Base-by-base conservation (phyloP, 2,113 vertebrate genomes). In the Psittacula cyanocephala region DNA sequence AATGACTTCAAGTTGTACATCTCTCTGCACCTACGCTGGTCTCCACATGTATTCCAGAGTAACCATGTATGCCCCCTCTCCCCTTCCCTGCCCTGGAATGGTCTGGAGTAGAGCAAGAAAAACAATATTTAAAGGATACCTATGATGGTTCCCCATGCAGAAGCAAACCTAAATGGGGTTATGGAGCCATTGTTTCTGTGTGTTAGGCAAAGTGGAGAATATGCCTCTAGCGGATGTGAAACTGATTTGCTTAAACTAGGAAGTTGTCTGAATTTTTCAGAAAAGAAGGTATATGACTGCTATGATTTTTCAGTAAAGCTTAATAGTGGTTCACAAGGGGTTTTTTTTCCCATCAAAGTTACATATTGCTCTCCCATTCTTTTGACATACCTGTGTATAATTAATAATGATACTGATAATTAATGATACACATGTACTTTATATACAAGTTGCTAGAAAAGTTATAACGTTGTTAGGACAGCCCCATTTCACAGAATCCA, bases 271-370 rank as follows among this genome's bases (percentile, higher is more conserved):
- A 81, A 41, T 52, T 89, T 78, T 75, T 70, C 41, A 10, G 41
- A 25, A 52, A 72, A 82, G 23, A 19, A 77, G 3, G 25, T 83
- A 47, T 13, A 67, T 49, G 31, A 78, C 31, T 81, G 28, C 14
- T 43, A 57, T 59, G 35, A n/a, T 43, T 83, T 65, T 69, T 50
- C 35, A 52, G 24, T 53, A 17, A 60, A 79, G 25, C 81, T 79
- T 72, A 84, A 46, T 11, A 69, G 63, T 28, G 4, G 7, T 63
- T 81, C 41, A 63, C 6, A 89, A 86, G 8, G 27, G 6, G 49
- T 79, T 86, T 90, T 90, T 90, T 44, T 71, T 88, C 31, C 37
- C 16, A 57, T 67, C 46, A n/a, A 65, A 70, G 29, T 67, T 86
- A 72, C 5, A 17, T 57, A 43, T 55, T 62, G 13, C 23, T 53